Evolutionary conservation across 2,888 invertebrate species (phyloP), one percentile per base, ranked within the genome.

Genomic region (Mesorhabditis belari): DNA sequence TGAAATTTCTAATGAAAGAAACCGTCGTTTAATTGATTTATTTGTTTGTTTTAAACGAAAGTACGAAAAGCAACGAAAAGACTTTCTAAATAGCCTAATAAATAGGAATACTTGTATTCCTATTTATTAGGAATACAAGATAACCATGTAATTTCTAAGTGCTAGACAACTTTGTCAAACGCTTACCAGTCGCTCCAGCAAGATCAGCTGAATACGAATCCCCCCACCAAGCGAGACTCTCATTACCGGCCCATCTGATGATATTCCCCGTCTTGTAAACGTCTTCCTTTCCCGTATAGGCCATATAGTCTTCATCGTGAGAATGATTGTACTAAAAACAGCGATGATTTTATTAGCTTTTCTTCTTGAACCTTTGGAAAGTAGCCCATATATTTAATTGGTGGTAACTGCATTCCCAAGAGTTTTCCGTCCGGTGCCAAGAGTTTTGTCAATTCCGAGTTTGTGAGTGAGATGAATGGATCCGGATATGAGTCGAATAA

Each of bases 311-410:
- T 57, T 71, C 74, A 60, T 74, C 74, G 51, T 62, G 61, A 0
- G 69, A 71, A 50, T 71, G 67, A 60, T 68, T 74, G 55, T 74
- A 74, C 70, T 74, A 54, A 57, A 70, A 63, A 6, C n/a, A 17
- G 44, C 44, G n/a, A 35, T 5, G 25, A 52, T 6, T 55, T 55
- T 25, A 19, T 2, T 28, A 4, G 27, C 21, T 28, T 17, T 19
- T 23, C 4, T 21, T 12, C 5, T 12, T 50, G 2, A 53, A 65
- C 70, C 26, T 62, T 25, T 9, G 75, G 70, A 59, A 75, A 75
- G 55, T 68, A 75, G 2, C 75, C 75, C 28, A 63, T 64, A 25
- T 49, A 56, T 2, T 57, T 54, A 5, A 70, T 56, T 55, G 61
- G 58, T 21, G 70, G 67, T 3, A 70, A 23, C 51, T 53, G 58